A percentile compares a stretch with the other conserved stretches of the same genome.
Conservation (phyloP, 2,113 vertebrate genomes). For the Pseudopodoces humilis region DNA sequence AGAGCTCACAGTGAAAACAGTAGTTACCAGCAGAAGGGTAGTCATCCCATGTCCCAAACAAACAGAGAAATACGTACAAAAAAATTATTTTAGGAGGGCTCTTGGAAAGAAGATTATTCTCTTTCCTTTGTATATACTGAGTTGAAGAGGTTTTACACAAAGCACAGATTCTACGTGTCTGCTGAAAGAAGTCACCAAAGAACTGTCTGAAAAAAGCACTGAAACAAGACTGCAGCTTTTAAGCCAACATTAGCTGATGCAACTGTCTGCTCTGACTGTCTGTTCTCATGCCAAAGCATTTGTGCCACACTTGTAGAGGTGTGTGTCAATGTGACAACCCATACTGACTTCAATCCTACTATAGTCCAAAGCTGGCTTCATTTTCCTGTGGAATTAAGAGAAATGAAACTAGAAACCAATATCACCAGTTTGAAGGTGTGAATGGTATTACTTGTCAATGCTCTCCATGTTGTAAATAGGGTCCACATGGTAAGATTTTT, state of each 20-base stretch:
- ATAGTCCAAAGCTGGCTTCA: not conserved
- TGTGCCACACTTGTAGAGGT: not conserved
- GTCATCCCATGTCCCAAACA: not conserved
- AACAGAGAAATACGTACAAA: not conserved
- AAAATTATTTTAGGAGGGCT: constrained; percentile 1
- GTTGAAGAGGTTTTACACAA: not conserved
- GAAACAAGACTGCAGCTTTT: not conserved
- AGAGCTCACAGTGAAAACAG: not conserved
- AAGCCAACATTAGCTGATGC: not conserved
- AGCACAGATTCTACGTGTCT: not conserved
- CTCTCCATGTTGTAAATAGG: not conserved
- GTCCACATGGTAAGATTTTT: not conserved
- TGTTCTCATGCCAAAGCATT: not conserved
- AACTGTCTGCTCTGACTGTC: not conserved
- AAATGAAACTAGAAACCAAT: not conserved
- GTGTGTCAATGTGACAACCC: rapidly evolving
- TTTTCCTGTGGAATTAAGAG: not conserved
- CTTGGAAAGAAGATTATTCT: not conserved
- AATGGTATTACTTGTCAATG: not conserved
- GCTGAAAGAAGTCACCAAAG: not conserved
- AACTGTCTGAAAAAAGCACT: not conserved
- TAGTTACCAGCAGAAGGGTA: not conserved
- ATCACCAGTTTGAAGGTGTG: not conserved
- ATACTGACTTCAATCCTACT: not conserved
- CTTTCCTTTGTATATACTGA: not conserved